These are phyloP conservation scores for Gouania willdenowi DNA, from an alignment of 2,797 vertebrate species.

Conservation along the genomic window DNA sequence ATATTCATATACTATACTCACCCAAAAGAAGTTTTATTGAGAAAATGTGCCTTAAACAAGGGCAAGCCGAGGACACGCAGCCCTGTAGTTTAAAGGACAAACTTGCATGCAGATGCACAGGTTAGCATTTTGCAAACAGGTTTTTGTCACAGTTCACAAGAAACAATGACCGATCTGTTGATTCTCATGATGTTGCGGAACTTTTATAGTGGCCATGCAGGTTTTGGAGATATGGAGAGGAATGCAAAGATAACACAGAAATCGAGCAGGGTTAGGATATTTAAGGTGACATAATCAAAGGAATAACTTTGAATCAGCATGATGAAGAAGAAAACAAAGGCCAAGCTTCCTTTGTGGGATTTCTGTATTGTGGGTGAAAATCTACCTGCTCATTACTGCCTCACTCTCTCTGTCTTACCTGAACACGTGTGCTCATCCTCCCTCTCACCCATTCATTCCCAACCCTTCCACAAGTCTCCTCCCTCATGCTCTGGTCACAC, in stretches of 20 bases:
- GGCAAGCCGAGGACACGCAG: no score
- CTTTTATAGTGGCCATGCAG: constrained; percentile 61
- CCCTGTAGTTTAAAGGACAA: constrained; percentile 17
- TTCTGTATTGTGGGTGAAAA: constrained; percentile 37
- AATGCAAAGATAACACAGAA: constrained; percentile 36
- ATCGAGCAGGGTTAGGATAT: constrained; percentile 4
- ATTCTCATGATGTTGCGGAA: constrained; percentile 49
- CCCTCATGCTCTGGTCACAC: constrained; percentile 51
- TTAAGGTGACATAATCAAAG: constrained; percentile 4
- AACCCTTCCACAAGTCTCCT: constrained; percentile 29
- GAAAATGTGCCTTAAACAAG: no score
- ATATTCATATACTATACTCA: constrained; percentile 5
- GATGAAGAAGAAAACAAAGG: constrained; percentile 25
- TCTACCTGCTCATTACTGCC: constrained; percentile 34
- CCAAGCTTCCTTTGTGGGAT: constrained; percentile 33
- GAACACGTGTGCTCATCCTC: constrained; percentile 27
- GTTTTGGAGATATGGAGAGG: constrained; percentile 38
- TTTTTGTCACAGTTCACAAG: constrained; percentile 35
- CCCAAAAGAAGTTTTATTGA: no score
- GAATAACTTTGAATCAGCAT: constrained; percentile 18
- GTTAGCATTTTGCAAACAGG: constrained; percentile 59
- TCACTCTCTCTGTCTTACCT: constrained; percentile 49
- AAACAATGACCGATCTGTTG: constrained; percentile 42
- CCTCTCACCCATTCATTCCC: constrained; percentile 26
- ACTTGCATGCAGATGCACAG: background rate